Evolutionary conservation across 2,888 invertebrate genomes (phyloP).

Genomic region (Perizoma flavofasciatum): DNA sequence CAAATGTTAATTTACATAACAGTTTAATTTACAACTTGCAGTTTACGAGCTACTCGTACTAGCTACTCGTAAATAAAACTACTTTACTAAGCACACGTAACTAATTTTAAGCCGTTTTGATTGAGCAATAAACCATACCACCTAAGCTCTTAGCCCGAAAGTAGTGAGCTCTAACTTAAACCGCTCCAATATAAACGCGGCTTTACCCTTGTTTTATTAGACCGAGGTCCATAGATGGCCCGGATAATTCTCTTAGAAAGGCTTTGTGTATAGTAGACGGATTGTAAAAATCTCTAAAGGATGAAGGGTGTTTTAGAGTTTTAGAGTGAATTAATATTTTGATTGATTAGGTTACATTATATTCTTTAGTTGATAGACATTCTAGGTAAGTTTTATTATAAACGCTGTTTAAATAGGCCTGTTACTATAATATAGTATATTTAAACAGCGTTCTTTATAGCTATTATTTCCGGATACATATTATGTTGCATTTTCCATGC

Average conservation of each 20-base stretch:
- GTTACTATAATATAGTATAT: too few relatives aligned
- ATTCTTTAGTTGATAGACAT: too few relatives aligned
- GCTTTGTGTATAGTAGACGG: conserved; percentile 33
- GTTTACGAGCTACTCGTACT: conserved; percentile 20
- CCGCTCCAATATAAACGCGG: conserved; percentile 57
- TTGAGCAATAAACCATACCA: conserved; percentile 39
- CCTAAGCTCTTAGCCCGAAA: conserved; percentile 46
- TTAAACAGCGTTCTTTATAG: too few relatives aligned
- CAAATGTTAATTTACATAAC: too few relatives aligned
- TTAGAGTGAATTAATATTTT: neutral
- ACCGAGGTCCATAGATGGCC: conserved; percentile 53
- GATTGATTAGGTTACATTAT: neutral
- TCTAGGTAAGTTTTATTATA: too few relatives aligned
- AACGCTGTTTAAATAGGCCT: too few relatives aligned
- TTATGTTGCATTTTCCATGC: too few relatives aligned
- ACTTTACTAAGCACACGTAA: conserved; percentile 24
- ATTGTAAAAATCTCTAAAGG: conserved; percentile 20
- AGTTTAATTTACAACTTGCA: neutral
- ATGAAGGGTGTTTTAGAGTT: conserved; percentile 6
- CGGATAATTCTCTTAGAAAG: conserved; percentile 41
- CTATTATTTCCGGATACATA: too few relatives aligned
- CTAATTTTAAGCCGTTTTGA: conserved; percentile 33
- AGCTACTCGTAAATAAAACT: conserved; percentile 16
- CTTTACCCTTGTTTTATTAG: conserved; percentile 60
- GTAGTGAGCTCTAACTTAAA: conserved; percentile 54